Evolutionary conservation across 2,888 invertebrate genomes (phyloP).

Genomic region (Acanthopleura granulata): DNA sequence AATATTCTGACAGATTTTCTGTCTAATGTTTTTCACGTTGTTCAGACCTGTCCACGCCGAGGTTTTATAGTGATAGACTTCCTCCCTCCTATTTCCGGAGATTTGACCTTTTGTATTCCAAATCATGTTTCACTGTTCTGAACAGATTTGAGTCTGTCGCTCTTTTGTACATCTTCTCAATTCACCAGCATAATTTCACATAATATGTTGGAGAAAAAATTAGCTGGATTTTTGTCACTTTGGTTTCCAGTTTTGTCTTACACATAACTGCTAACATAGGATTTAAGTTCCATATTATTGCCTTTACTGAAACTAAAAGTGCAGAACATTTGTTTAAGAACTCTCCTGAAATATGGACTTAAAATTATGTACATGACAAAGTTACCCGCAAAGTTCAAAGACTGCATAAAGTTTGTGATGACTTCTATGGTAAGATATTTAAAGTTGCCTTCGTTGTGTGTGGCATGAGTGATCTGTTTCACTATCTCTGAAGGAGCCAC

Average conservation of each 20-base stretch:
- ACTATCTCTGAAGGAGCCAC: conserved; percentile 65
- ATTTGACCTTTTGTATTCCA: too few relatives aligned
- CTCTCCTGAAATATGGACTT: conserved; percentile 82
- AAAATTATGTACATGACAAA: conserved; percentile 85
- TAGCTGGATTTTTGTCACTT: too few relatives aligned
- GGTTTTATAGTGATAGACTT: too few relatives aligned
- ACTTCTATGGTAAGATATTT: conserved; percentile 56
- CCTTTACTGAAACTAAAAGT: neutral
- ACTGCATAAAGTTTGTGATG: conserved; percentile 80
- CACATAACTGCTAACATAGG: conserved; percentile 9
- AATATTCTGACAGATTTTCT: too few relatives aligned
- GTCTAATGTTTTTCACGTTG: too few relatives aligned
- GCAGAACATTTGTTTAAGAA: conserved; percentile 65
- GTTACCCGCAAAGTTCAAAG: conserved; percentile 83
- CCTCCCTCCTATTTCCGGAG: too few relatives aligned
- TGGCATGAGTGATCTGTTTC: conserved; percentile 47
- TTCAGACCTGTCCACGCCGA: too few relatives aligned
- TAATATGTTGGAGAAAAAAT: too few relatives aligned
- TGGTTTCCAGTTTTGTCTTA: neutral
- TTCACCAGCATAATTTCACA: too few relatives aligned
- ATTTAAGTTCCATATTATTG: neutral
- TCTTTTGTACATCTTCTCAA: too few relatives aligned
- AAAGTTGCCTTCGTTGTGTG: conserved; percentile 48
- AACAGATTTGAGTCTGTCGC: too few relatives aligned
- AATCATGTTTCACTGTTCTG: too few relatives aligned